These are phyloP conservation scores for Labeo calbasu DNA, from an alignment of 2,797 vertebrate species.

Conservation along the genomic window DNA sequence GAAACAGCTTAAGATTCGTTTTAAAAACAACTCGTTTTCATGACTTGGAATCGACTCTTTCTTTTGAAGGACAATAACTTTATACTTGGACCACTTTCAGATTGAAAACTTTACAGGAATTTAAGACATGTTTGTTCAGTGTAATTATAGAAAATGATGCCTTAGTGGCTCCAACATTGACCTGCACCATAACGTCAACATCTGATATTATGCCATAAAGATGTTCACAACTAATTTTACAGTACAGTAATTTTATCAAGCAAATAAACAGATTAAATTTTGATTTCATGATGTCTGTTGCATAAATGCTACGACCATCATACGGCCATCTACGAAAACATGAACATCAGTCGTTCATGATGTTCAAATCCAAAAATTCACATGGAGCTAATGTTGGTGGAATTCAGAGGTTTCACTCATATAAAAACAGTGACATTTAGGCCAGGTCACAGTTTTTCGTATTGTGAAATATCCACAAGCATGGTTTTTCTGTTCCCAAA, in stretches of 20 bases:
- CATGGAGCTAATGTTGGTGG: not conserved
- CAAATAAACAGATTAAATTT: not conserved
- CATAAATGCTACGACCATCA: not conserved
- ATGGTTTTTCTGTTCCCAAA: conserved; percentile 15
- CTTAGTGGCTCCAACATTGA: no score
- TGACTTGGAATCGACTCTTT: no score
- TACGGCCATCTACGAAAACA: conserved; percentile 7
- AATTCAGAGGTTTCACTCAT: conserved; percentile 2
- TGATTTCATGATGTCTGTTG: not conserved
- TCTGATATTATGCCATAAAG: not conserved
- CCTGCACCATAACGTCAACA: not conserved
- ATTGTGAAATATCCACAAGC: conserved; percentile 24
- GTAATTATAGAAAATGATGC: no score
- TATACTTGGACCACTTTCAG: no score
- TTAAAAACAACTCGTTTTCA: no score
- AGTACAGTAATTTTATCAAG: not conserved
- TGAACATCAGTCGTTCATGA: not conserved
- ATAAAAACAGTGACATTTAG: conserved; percentile 16
- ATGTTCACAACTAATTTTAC: not conserved
- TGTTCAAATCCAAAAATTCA: conserved; percentile 25
- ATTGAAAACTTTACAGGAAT: no score
- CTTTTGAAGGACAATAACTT: no score
- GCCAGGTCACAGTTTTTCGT: conserved; percentile 19
- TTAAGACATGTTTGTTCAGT: no score
- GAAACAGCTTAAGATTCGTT: no score